Evolutionary conservation across 2,797 vertebrate genomes (phyloP).

Genomic region (Pipistrellus nathusii): DNA sequence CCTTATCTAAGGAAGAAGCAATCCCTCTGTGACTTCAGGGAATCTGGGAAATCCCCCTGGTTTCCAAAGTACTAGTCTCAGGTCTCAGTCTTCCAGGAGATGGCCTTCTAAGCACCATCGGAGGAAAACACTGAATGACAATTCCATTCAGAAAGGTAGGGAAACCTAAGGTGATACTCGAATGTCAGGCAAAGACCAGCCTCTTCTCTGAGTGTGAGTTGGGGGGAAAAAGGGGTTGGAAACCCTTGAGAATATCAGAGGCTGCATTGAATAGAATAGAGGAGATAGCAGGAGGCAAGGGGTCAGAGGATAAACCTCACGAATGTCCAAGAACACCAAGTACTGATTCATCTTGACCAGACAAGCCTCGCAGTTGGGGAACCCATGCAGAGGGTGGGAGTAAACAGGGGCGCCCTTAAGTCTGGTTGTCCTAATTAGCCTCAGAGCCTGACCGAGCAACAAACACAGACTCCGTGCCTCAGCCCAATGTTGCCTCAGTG

Average conservation of each 20-base stretch:
- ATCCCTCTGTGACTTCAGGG: background rate
- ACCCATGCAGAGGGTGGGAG: background rate
- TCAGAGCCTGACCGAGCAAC: background rate
- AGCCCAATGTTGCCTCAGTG: accelerated
- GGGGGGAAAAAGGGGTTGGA: background rate
- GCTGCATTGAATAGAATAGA: accelerated
- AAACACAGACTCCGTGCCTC: background rate
- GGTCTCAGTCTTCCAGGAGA: background rate
- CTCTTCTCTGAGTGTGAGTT: background rate
- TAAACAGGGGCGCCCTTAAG: background rate
- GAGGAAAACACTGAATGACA: background rate
- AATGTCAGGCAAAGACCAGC: background rate
- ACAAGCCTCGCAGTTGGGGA: accelerated
- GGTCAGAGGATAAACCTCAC: background rate
- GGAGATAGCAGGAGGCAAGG: background rate
- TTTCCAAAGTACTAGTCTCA: background rate
- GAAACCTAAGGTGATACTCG: background rate
- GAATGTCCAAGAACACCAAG: background rate
- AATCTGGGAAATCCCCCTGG: background rate
- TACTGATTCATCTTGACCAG: background rate
- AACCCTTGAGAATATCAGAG: background rate
- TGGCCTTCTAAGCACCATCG: background rate
- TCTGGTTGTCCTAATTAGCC: background rate
- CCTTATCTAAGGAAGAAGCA: background rate
- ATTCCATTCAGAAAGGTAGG: background rate